phyloP scores from a whole-genome alignment of 2,888 invertebrate species.

The Noctua pronuba region DNA sequence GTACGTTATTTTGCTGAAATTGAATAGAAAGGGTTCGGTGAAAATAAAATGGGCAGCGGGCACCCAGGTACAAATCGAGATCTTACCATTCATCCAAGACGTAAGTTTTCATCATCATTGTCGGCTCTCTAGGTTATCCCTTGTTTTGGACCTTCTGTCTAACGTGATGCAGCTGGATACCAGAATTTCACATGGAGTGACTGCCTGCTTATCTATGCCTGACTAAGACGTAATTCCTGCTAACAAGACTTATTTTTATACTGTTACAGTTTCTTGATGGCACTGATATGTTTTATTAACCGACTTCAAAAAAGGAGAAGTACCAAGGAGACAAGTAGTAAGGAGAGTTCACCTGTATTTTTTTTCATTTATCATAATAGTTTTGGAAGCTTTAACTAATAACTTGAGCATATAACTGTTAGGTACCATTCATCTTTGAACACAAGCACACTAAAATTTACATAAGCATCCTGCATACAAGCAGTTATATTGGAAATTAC shows the following conservation, averaged over 20 bases:
- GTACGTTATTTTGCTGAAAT: background rate
- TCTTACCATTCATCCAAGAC: background rate
- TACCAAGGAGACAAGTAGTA: too few relatives aligned
- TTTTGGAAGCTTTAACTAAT: background rate
- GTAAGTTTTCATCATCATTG: background rate
- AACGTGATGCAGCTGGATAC: background rate
- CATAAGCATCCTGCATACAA: background rate
- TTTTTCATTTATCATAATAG: background rate
- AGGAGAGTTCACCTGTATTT: too few relatives aligned
- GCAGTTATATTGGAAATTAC: conserved; percentile 15
- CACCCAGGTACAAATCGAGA: background rate
- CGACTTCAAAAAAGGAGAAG: too few relatives aligned
- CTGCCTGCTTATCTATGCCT: background rate
- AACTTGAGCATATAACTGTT: background rate
- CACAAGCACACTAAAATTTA: background rate
- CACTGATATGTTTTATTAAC: background rate
- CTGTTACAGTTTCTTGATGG: background rate
- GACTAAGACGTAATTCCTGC: background rate
- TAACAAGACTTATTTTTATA: background rate
- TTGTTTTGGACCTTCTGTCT: background rate
- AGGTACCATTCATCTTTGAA: background rate
- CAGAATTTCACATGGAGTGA: background rate
- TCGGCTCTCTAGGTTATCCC: background rate
- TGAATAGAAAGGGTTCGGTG: background rate
- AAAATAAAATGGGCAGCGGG: background rate